These are phyloP conservation scores for Agrypnia vestita DNA, from an alignment of 1,140 invertebrate species.

Conservation along the genomic window DNA sequence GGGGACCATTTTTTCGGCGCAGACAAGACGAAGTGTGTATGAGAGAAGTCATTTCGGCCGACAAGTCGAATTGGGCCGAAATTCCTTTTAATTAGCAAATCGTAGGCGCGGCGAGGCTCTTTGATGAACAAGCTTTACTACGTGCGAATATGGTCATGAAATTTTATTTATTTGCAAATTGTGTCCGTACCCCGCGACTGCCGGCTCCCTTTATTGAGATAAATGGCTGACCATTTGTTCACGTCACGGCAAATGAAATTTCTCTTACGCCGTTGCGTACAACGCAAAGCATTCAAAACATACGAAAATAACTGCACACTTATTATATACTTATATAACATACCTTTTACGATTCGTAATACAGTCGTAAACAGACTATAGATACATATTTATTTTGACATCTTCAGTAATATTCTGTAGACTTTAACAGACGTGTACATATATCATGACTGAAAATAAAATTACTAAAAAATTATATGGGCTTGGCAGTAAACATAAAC, in stretches of 20 bases:
- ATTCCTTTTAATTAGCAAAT: conserved; percentile 61
- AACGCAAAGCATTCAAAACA: not conserved
- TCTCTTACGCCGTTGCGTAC: not conserved
- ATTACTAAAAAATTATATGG: too few relatives aligned
- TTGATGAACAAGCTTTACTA: conserved; percentile 51
- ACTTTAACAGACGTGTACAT: too few relatives aligned
- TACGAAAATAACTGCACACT: not conserved
- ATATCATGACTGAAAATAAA: too few relatives aligned
- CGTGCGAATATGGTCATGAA: conserved; percentile 58
- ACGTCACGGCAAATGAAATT: not conserved
- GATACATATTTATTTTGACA: too few relatives aligned
- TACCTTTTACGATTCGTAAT: not conserved
- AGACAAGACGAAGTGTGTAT: conserved; percentile 57
- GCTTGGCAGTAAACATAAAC: too few relatives aligned
- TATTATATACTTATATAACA: not conserved
- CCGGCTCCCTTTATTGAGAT: conserved; percentile 10
- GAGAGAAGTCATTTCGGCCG: conserved; percentile 56
- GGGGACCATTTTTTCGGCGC: conserved; percentile 50
- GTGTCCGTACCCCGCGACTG: not conserved
- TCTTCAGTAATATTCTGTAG: too few relatives aligned
- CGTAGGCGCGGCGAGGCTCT: conserved; percentile 40
- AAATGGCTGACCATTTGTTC: not conserved
- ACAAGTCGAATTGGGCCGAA: conserved; percentile 55
- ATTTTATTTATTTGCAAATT: conserved; percentile 54
- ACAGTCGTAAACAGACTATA: not conserved